These are phyloP conservation scores for Otus sunia DNA, from an alignment of 2,113 vertebrate species.

Conservation along the genomic window DNA sequence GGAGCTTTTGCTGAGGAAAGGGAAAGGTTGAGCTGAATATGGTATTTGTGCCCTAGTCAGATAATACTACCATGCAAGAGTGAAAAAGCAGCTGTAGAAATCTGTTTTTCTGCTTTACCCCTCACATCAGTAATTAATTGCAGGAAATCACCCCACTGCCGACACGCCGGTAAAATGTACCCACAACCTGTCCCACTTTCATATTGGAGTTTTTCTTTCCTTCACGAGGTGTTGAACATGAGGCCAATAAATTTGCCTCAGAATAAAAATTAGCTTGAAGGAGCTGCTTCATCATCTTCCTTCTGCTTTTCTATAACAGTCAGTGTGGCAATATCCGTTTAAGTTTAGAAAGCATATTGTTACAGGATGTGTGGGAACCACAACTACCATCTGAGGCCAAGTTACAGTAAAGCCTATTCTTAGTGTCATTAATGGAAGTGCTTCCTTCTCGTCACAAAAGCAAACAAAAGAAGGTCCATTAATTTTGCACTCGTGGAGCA, in stretches of 20 bases:
- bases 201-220: background rate
- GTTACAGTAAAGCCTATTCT: conserved; percentile 64
- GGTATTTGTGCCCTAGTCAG: background rate
- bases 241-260: conserved; percentile 1
- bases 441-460: conserved; percentile 36
- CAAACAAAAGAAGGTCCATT: conserved; percentile 8
- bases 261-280: background rate
- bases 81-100: background rate
- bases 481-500: conserved; percentile 42
- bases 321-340: conserved; percentile 5
- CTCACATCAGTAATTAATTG: background rate
- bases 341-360: conserved; percentile 49
- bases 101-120: background rate
- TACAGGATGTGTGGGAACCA: conserved; percentile 56
- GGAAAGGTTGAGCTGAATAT: background rate
- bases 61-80: background rate
- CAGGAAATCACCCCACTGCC: background rate
- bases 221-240: background rate
- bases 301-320: conserved; percentile 55
- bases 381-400: conserved; percentile 38
- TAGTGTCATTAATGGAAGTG: conserved; percentile 51
- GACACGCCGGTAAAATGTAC: background rate
- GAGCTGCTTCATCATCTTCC: conserved; percentile 18
- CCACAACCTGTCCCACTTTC: background rate
- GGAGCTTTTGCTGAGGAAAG: background rate